Percentiles rank a stretch among this genome's conserved stretches.
Evolutionary conservation across 2,888 invertebrate genomes (phyloP).

Genomic region (Noctua pronuba): DNA sequence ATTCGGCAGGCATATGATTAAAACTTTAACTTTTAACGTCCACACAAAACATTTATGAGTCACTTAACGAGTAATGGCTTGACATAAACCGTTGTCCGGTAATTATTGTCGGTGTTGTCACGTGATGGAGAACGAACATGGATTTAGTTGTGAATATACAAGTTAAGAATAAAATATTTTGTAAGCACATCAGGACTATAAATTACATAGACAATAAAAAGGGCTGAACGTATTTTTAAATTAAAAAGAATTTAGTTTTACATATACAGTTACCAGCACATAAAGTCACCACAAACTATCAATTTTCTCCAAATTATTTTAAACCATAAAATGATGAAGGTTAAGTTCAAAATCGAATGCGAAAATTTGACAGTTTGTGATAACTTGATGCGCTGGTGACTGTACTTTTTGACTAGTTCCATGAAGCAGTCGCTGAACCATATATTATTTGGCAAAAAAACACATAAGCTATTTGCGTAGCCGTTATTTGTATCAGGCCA

Average conservation of each 20-base stretch:
- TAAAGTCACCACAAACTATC: too few species aligned
- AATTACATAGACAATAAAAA: background rate
- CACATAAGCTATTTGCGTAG: too few species aligned
- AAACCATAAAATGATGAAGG: too few species aligned
- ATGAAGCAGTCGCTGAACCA: background rate
- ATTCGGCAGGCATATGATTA: conserved; percentile 46
- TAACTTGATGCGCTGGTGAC: too few species aligned
- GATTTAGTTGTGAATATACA: conserved; percentile 13
- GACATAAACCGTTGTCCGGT: conserved; percentile 73
- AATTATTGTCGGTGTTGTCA: conserved; percentile 66
- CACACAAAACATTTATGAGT: conserved; percentile 66
- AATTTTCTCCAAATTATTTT: too few species aligned
- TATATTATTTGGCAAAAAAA: too few species aligned
- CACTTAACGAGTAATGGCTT: conserved; percentile 68
- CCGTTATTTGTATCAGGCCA: too few species aligned
- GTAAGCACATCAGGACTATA: background rate
- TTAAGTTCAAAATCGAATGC: too few species aligned
- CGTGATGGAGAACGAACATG: conserved; percentile 14
- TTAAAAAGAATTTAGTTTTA: background rate
- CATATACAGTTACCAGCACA: too few species aligned
- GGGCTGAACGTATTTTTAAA: background rate
- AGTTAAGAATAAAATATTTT: background rate
- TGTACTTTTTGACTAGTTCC: background rate
- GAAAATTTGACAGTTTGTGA: too few species aligned
- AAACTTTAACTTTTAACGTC: conserved; percentile 61